Evolutionary conservation across 92 coral and sea anemone genomes (phyloP).

Genomic region (Epizoanthus scotinus): DNA sequence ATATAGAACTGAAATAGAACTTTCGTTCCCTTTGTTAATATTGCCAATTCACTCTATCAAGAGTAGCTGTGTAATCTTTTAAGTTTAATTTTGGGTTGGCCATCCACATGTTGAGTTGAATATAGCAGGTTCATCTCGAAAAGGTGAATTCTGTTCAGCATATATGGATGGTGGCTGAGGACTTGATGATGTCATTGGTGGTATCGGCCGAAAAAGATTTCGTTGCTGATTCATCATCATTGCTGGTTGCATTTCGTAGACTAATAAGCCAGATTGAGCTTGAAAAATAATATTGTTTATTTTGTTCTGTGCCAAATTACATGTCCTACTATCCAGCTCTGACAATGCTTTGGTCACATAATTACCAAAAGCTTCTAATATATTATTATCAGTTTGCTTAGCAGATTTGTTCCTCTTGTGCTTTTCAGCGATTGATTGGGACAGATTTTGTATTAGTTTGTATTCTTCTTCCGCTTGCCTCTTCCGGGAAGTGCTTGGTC

Average conservation of each 20-base stretch:
- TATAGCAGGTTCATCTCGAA: constrained; percentile 12
- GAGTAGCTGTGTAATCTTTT: too few relatives aligned
- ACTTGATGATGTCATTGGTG: constrained; percentile 6
- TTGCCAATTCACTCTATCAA: too few relatives aligned
- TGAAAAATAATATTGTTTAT: constrained; percentile 50
- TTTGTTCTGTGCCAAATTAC: constrained; percentile 42
- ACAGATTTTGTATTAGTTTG: constrained; percentile 29
- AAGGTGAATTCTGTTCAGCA: constrained; percentile 1
- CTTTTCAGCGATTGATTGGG: constrained; percentile 35
- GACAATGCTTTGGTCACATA: constrained; percentile 36
- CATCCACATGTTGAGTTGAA: constrained; percentile 14
- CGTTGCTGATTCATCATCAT: not conserved
- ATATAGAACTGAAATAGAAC: too few relatives aligned
- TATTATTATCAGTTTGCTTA: constrained; percentile 8
- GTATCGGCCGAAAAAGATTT: constrained; percentile 1
- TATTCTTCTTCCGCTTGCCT: constrained; percentile 40
- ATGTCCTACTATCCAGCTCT: constrained; percentile 34
- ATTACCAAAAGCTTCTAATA: constrained; percentile 37
- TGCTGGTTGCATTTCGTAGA: constrained; percentile 25
- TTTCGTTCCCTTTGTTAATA: too few relatives aligned
- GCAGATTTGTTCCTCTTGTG: constrained; percentile 6
- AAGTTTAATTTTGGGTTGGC: constrained; percentile 13
- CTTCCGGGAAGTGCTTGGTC: constrained; percentile 20
- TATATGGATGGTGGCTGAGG: constrained; percentile 35
- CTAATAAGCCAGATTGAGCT: constrained; percentile 48